Conservation (phyloP, 2,113 vertebrate genomes). For the Apaloderma vittatum region DNA sequence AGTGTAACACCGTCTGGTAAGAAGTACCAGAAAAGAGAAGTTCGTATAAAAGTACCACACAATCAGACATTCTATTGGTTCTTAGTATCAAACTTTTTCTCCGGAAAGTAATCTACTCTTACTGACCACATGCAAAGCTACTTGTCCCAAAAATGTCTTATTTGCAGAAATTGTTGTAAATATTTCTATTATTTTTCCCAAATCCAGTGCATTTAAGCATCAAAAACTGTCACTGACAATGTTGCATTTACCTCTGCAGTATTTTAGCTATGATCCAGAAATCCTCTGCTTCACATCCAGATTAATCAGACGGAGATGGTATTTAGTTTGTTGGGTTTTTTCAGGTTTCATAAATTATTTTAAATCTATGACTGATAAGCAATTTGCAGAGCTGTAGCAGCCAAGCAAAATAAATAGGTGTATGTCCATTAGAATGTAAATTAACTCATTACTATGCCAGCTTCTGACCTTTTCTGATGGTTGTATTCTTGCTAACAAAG, state of each 20-base stretch:
- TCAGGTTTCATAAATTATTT: conserved; percentile 39
- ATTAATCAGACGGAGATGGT: conserved; percentile 50
- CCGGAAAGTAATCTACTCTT: neutral
- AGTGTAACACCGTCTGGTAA: neutral
- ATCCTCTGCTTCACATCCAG: conserved; percentile 4
- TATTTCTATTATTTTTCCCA: neutral
- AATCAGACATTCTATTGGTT: neutral
- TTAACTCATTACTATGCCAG: conserved; percentile 68
- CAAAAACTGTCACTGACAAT: neutral
- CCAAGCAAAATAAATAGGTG: conserved; percentile 54
- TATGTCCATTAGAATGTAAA: conserved; percentile 74
- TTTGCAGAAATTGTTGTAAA: neutral
- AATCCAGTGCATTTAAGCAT: neutral
- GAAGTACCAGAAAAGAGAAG: neutral
- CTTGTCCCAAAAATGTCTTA: neutral
- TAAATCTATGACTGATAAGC: conserved; percentile 59
- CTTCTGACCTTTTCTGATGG: conserved; percentile 67
- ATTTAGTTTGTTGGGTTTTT: conserved; percentile 32
- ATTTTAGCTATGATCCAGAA: neutral
- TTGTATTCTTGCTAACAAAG: conserved; percentile 63
- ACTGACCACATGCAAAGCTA: neutral
- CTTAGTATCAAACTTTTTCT: neutral
- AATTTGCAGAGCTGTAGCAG: conserved; percentile 57
- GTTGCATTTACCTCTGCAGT: neutral
- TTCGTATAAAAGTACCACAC: neutral